Conservation (phyloP, 2,113 vertebrate genomes). For the Saguinus midas region DNA sequence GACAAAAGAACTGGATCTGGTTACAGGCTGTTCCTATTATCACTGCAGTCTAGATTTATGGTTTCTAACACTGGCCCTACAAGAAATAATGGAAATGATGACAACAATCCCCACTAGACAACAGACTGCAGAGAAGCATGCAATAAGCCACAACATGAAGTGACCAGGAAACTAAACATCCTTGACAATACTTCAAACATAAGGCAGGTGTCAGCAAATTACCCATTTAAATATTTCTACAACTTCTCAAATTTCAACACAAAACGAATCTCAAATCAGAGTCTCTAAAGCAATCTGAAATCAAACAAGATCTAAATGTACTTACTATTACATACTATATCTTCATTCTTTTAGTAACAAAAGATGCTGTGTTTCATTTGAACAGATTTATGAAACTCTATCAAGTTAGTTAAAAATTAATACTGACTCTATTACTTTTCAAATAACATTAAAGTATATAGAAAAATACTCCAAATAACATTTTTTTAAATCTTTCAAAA, state of each 20-base stretch:
- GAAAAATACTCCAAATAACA: slow-evolving; percentile 46
- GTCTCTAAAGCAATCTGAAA: slow-evolving; percentile 54
- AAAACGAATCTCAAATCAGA: slow-evolving; percentile 9
- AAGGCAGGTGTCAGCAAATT: slow-evolving; percentile 53
- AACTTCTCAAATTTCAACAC: slow-evolving; percentile 46
- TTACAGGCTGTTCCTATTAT: slow-evolving; percentile 73
- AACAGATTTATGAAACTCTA: slow-evolving; percentile 30
- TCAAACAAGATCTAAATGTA: slow-evolving; percentile 29
- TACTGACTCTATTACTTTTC: slow-evolving; percentile 12
- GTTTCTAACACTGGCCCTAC: slow-evolving; percentile 63
- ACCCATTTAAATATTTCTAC: slow-evolving; percentile 50
- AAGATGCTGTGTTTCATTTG: slow-evolving; percentile 48
- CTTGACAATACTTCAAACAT: slow-evolving; percentile 52
- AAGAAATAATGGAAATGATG: slow-evolving; percentile 75
- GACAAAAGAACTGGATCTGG: slow-evolving; percentile 74
- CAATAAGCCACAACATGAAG: slow-evolving; percentile 62
- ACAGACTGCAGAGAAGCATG: slow-evolving; percentile 58
- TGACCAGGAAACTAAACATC: slow-evolving; percentile 63
- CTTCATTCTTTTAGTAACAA: slow-evolving; percentile 42
- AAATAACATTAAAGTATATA: slow-evolving; percentile 41
- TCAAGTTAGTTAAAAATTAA: slow-evolving; percentile 40
- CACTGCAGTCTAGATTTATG: slow-evolving; percentile 68
- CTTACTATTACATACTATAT: slow-evolving; percentile 6
- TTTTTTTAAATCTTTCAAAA: slow-evolving; percentile 28
- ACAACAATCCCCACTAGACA: slow-evolving; percentile 64